phyloP scores from a whole-genome alignment of 2,113 vertebrate species.

The Thryonomys swinderianus region DNA sequence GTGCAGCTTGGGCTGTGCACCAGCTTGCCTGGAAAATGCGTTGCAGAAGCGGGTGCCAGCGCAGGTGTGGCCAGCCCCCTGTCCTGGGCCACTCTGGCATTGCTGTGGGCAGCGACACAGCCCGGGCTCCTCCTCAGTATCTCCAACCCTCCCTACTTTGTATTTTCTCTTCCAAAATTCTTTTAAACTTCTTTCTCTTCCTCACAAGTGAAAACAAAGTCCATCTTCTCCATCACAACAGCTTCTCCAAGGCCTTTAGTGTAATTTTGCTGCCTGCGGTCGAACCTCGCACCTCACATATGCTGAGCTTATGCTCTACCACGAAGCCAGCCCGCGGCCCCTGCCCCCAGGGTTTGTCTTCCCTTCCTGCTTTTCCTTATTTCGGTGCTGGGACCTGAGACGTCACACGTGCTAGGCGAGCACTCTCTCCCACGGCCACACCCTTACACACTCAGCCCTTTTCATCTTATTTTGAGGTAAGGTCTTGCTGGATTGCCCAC shows the following conservation, averaged over 20 bases:
- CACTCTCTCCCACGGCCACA: too few species aligned
- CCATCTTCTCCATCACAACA: not conserved
- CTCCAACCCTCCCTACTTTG: not conserved
- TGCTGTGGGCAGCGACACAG: accelerated
- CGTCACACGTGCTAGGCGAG: too few species aligned
- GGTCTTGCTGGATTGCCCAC: not conserved
- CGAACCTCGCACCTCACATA: not conserved
- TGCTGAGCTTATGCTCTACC: not conserved
- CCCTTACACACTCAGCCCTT: not conserved
- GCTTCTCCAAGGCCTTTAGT: not conserved
- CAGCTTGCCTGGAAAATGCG: not conserved
- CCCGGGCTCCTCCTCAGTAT: accelerated
- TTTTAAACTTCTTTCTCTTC: not conserved
- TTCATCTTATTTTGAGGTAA: not conserved
- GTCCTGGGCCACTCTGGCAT: accelerated
- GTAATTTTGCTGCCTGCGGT: not conserved
- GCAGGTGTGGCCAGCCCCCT: not conserved
- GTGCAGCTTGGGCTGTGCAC: not conserved
- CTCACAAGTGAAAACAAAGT: not conserved
- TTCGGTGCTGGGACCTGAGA: not conserved
- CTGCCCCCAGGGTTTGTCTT: not conserved
- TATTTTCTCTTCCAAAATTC: not conserved
- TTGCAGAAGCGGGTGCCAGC: not conserved
- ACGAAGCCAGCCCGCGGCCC: not conserved
- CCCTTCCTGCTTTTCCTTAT: not conserved